A percentile compares a stretch with the other conserved stretches of the same genome.
phyloP scores from a whole-genome alignment of 2,888 invertebrate species.

The Cephus pygmeus region DNA sequence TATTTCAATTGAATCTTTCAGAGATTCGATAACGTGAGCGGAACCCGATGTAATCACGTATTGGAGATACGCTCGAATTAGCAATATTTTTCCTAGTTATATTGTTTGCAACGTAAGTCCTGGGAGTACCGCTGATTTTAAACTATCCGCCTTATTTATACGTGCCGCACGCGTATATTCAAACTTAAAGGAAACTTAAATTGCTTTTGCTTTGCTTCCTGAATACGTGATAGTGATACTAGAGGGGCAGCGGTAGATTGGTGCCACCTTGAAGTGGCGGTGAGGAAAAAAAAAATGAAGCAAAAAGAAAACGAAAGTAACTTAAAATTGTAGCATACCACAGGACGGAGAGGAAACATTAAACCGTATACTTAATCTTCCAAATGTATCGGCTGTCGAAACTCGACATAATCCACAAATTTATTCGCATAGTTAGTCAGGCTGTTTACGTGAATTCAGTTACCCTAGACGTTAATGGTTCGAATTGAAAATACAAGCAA shows the following conservation, averaged over 20 bases:
- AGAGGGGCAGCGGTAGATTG: neutral
- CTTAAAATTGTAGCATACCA: neutral
- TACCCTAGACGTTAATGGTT: neutral
- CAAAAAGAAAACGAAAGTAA: neutral
- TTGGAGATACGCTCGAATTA: neutral
- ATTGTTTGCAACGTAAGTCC: neutral
- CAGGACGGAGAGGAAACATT: neutral
- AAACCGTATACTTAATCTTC: neutral
- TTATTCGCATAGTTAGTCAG: neutral
- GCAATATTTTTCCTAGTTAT: neutral
- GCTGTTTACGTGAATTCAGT: neutral
- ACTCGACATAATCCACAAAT: neutral
- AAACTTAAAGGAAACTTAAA: conserved; percentile 37
- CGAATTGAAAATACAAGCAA: neutral
- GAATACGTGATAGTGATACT: neutral
- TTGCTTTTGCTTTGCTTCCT: conserved; percentile 23
- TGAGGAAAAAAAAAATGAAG: neutral
- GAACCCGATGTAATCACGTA: neutral
- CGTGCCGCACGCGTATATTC: conserved; percentile 23
- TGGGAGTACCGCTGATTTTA: neutral
- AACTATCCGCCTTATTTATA: neutral
- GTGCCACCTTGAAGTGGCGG: neutral
- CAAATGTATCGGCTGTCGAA: neutral
- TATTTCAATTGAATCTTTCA: no score
- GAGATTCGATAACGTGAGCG: no score